Conservation (phyloP, 2,113 vertebrate genomes). For the Cyanoramphus novaezelandiae region DNA sequence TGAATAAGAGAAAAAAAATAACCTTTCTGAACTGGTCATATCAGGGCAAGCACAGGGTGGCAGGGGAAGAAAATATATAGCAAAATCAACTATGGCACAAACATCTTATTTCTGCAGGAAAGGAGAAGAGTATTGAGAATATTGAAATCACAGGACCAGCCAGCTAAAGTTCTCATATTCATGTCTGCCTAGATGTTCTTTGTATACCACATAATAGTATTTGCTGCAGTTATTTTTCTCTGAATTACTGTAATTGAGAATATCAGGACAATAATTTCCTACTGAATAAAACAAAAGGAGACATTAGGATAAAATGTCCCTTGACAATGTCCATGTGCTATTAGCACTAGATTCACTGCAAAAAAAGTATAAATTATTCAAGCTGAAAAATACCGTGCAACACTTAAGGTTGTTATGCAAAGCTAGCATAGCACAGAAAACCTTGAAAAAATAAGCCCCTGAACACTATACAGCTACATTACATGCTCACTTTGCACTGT, state of each 20-base stretch:
- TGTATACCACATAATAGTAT: not conserved
- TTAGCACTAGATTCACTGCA: not conserved
- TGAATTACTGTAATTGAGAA: slow-evolving; percentile 29
- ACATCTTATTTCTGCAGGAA: not conserved
- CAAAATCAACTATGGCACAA: not conserved
- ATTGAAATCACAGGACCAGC: not conserved
- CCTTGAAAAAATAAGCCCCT: not conserved
- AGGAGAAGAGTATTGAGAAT: not conserved
- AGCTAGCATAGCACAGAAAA: not conserved
- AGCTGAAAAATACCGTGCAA: not conserved
- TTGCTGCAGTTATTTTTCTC: not conserved
- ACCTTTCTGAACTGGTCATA: not conserved
- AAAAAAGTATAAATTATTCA: slow-evolving; percentile 24
- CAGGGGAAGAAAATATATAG: not conserved
- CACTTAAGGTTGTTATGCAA: not conserved
- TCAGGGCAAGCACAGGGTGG: not conserved
- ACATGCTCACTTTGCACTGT: not conserved
- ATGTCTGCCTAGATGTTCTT: not conserved
- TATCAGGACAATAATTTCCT: slow-evolving; percentile 29
- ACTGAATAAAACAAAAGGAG: slow-evolving; percentile 50
- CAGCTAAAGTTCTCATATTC: not conserved
- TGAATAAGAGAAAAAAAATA: not conserved
- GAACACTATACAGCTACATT: not conserved
- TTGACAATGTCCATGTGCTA: not conserved
- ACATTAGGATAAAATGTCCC: slow-evolving; percentile 35